These are phyloP conservation scores for Chlorops oryzae DNA, from an alignment of 1,140 invertebrate species.

Conservation along the genomic window DNA sequence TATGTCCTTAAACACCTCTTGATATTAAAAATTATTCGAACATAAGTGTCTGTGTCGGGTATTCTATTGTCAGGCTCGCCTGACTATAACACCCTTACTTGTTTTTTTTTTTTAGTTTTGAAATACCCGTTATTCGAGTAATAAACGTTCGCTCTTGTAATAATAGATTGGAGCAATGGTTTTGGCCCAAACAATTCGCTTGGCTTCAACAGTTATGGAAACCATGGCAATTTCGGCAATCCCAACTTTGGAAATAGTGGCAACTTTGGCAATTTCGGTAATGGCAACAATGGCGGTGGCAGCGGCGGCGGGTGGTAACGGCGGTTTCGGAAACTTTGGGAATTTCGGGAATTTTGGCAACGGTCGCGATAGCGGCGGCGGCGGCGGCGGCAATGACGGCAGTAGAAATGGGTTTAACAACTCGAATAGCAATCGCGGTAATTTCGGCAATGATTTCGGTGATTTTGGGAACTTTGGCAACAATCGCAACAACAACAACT, in stretches of 20 bases:
- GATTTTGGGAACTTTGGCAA: conserved; percentile 34
- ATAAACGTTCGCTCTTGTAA: background rate
- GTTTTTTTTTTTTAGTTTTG: too few relatives aligned
- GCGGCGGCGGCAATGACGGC: conserved; percentile 22
- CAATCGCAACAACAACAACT: conserved; percentile 25
- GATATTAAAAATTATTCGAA: too few relatives aligned
- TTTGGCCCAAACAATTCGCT: conserved; percentile 40
- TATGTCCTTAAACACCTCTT: too few relatives aligned
- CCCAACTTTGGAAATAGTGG: conserved; percentile 5
- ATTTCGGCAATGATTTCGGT: conserved; percentile 36
- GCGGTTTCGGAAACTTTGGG: conserved; percentile 4
- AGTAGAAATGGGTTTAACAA: conserved; percentile 30
- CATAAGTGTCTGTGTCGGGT: too few relatives aligned
- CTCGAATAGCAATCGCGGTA: conserved; percentile 17
- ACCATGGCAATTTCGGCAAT: background rate
- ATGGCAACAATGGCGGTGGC: conserved; percentile 4
- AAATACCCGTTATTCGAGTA: background rate
- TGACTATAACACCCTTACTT: too few relatives aligned
- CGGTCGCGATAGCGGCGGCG: conserved; percentile 12
- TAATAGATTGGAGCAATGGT: conserved; percentile 11
- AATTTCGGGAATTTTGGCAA: background rate
- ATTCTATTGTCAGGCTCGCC: too few relatives aligned
- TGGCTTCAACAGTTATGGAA: conserved; percentile 33
- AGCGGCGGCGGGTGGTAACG: background rate
- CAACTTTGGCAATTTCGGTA: conserved; percentile 7